Conservation (phyloP, 2,888 invertebrate genomes). For the Aleiodes leptofemur region DNA sequence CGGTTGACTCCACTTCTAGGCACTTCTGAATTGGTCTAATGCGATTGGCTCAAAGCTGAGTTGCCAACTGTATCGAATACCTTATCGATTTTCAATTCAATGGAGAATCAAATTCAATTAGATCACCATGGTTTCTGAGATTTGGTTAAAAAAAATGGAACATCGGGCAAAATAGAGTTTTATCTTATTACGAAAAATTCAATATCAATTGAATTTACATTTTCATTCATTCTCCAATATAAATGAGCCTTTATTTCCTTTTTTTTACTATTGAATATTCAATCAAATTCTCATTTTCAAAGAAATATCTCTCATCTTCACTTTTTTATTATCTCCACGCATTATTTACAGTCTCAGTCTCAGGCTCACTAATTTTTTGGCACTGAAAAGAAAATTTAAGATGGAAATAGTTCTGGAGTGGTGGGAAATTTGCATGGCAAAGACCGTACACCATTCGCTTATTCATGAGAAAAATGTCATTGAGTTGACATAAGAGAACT, state of each 20-base stretch:
- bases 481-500: conserved; percentile 13
- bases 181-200: too few species aligned
- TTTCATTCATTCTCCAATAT: too few species aligned
- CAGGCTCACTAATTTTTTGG: conserved; percentile 18
- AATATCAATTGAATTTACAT: too few species aligned
- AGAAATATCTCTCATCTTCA: neutral
- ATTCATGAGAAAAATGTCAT: conserved; percentile 39
- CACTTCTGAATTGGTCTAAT: conserved; percentile 16
- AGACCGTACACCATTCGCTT: conserved; percentile 31
- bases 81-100: conserved; percentile 30
- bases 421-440: conserved; percentile 38
- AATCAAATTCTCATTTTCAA: too few species aligned
- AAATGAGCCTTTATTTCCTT: too few species aligned
- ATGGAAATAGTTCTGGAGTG: conserved; percentile 41
- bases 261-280: too few species aligned
- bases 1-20: conserved; percentile 8
- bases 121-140: conserved; percentile 23
- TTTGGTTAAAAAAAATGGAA: neutral
- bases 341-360: conserved; percentile 8
- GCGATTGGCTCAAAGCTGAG: neutral
- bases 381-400: conserved; percentile 19
- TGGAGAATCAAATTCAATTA: conserved; percentile 27
- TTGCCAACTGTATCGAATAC: conserved; percentile 29
- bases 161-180: too few species aligned
- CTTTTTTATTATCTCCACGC: neutral